A percentile compares a stretch with the other conserved stretches of the same genome.
Conservation (phyloP, 2,113 vertebrate genomes). For the Ornithorhynchus anatinus region DNA sequence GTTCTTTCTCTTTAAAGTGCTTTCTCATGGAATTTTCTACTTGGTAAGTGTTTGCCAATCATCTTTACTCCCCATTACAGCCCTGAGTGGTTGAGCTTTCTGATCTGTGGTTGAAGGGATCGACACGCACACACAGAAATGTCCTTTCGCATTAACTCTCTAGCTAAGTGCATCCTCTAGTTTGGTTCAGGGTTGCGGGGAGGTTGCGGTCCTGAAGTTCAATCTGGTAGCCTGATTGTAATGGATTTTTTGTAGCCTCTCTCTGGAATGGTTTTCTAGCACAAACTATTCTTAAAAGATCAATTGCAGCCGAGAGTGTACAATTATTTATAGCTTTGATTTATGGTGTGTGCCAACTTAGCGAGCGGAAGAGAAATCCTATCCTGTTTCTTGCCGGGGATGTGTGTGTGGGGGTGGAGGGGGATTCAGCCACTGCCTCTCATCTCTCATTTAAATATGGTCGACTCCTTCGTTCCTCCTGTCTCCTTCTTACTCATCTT, state of each 20-base stretch:
- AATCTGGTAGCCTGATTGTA: background rate
- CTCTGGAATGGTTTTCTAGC: background rate
- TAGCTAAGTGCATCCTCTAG: background rate
- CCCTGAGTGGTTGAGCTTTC: background rate
- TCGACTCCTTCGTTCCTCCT: background rate
- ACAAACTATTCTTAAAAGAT: background rate
- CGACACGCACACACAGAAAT: background rate
- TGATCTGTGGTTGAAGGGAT: background rate
- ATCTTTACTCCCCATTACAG: background rate
- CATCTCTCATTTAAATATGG: background rate
- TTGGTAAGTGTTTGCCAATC: rapidly evolving
- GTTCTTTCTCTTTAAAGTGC: background rate
- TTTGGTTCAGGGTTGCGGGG: background rate
- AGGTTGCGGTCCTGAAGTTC: background rate
- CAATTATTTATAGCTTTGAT: background rate
- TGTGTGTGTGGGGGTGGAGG: rapidly evolving
- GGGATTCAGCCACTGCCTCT: background rate
- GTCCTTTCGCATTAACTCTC: background rate
- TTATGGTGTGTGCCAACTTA: rapidly evolving
- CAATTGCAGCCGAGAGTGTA: rapidly evolving
- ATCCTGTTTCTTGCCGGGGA: background rate
- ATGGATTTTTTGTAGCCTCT: rapidly evolving
- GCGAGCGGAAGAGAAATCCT: rapidly evolving
- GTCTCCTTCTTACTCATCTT: background rate
- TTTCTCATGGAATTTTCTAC: background rate